Evolutionary conservation across 2,797 vertebrate species (phyloP), one percentile per base, ranked within the genome.

Genomic region (Lagocephalus sceleratus): DNA sequence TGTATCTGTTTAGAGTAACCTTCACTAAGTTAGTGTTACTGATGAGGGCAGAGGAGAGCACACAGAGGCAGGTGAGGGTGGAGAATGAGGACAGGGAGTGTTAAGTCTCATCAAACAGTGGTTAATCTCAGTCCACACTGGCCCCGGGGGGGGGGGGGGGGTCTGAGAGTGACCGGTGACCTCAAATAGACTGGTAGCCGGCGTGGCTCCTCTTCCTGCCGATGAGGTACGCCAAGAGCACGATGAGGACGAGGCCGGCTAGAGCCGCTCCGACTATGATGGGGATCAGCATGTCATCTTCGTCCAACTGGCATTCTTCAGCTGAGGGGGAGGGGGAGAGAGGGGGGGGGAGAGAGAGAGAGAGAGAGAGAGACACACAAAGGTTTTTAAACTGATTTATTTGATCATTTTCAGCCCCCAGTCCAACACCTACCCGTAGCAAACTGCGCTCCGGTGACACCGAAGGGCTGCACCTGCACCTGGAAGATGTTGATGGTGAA

Each of bases 111-210:
- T 58, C 61, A 69, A 76, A 82, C 67, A 56, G 80, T 80, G 84
- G 83, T 88, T 81, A 78, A 69, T 70, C 63, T 73, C 21, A 43
- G 66, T 46, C 26, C 61, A 21, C 70, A 71, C 73, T 54, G 67
- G 60, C 64, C 66, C 57, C 46, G 49, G 56, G 40, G 32, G 32
- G 32, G 32, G 14, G 32, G 32, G 32, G 14, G 51, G 15, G 38
- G 35, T 26, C 29, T 5, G 42, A 15, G 32, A 7, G 26, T 6
- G 47, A 23, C 21, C n/a, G 38, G 54, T 22, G 64, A 66, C 41
- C 71, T 94, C 92, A 99, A 85, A 99, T 99, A 57, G 94, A 98
- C 84, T 99, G 97, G 85, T 99, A 99, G 78, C 97, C 97, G 1
- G 96, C 95, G 3, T 99, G 96, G 85, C 96, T 98, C 85, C 95